phyloP scores from a whole-genome alignment of 2,888 invertebrate species.

The Formica aserva region DNA sequence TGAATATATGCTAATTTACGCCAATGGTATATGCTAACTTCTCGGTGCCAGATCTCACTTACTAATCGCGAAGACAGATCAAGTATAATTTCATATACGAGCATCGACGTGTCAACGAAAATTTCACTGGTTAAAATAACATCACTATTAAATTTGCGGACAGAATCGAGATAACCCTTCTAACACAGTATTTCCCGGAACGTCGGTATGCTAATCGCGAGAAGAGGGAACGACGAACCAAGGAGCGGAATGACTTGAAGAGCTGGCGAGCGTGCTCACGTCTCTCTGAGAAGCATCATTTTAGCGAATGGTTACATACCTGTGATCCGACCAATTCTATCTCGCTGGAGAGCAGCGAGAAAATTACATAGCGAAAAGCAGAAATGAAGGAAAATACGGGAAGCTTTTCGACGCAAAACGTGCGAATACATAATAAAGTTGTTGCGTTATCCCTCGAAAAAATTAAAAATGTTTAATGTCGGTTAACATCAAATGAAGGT shows the following conservation, averaged over 20 bases:
- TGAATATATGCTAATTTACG: neutral
- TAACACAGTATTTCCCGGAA: slow-evolving; percentile 30
- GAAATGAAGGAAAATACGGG: slow-evolving; percentile 13
- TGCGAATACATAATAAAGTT: slow-evolving; percentile 1
- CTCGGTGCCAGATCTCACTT: neutral
- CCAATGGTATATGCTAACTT: slow-evolving; percentile 18
- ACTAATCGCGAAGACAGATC: slow-evolving; percentile 18
- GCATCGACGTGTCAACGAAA: slow-evolving; percentile 2
- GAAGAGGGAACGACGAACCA: slow-evolving; percentile 21
- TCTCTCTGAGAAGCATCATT: slow-evolving; percentile 32
- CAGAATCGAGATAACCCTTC: slow-evolving; percentile 21
- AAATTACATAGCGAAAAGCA: slow-evolving; percentile 43
- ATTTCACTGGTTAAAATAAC: slow-evolving; percentile 32
- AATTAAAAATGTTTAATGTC: neutral
- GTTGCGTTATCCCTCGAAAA: neutral
- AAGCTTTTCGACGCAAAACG: neutral
- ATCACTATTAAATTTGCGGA: slow-evolving; percentile 19
- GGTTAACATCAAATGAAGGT: neutral
- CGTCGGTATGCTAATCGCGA: slow-evolving; percentile 45
- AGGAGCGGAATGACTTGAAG: slow-evolving; percentile 41
- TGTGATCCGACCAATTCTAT: slow-evolving; percentile 22
- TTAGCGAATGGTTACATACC: slow-evolving; percentile 11
- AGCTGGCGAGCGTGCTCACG: slow-evolving; percentile 11
- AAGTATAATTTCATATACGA: neutral
- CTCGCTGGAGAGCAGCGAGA: slow-evolving; percentile 14